These are phyloP conservation scores for Andrena flavipes DNA, from an alignment of 2,888 invertebrate genomes.

Conservation along the genomic window DNA sequence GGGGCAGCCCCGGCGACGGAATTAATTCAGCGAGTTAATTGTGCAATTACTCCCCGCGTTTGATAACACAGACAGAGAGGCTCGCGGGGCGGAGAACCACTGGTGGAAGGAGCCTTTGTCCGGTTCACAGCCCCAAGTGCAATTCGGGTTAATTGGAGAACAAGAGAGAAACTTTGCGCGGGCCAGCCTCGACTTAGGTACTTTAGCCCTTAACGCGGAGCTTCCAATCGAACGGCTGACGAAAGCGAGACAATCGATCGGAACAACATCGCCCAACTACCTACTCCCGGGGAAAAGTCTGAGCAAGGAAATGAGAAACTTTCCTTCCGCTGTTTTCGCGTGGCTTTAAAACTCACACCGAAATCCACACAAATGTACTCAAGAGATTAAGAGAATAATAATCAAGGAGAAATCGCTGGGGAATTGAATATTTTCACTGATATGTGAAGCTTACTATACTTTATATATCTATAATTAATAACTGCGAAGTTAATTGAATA, in stretches of 20 bases:
- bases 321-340: not conserved
- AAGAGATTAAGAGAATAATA: too few relatives aligned
- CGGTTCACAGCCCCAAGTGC: slow-evolving; percentile 50
- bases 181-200: slow-evolving; percentile 35
- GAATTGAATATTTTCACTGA: too few relatives aligned
- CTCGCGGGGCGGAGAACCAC: slow-evolving; percentile 40
- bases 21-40: slow-evolving; percentile 14
- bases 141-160: slow-evolving; percentile 66
- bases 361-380: too few relatives aligned
- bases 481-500: too few relatives aligned
- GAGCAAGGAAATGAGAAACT: not conserved
- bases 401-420: too few relatives aligned
- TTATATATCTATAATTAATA: too few relatives aligned
- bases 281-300: not conserved
- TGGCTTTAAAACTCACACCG: too few relatives aligned
- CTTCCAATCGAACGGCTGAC: slow-evolving; percentile 9
- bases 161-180: slow-evolving; percentile 54
- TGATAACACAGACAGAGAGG: slow-evolving; percentile 4
- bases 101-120: slow-evolving; percentile 49
- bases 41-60: slow-evolving; percentile 26
- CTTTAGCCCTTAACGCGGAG: slow-evolving; percentile 32
- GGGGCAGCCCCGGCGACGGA: not conserved
- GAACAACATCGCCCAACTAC: slow-evolving; percentile 6
- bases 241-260: slow-evolving; percentile 22
- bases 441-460: too few relatives aligned